Conservation (phyloP, 2,888 invertebrate species). For the Athrips mouffetella region DNA sequence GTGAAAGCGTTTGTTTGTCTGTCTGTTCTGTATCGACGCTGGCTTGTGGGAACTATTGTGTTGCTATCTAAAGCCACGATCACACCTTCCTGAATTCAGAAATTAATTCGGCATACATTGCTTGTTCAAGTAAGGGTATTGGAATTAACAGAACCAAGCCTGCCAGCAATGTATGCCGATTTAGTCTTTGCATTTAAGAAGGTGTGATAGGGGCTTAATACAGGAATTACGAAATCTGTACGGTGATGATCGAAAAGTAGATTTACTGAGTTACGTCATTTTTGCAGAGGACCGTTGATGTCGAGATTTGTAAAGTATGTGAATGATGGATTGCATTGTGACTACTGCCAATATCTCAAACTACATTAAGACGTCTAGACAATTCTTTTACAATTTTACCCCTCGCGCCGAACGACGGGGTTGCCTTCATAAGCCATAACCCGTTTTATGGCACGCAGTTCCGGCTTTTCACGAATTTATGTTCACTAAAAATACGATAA, state of each 20-base stretch:
- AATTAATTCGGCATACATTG: too few relatives aligned
- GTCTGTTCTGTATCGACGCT: conserved; percentile 26
- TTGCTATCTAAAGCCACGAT: too few relatives aligned
- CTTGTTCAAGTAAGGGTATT: too few relatives aligned
- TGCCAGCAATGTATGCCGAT: too few relatives aligned
- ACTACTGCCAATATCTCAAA: too few relatives aligned
- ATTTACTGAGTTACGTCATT: not conserved
- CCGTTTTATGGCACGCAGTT: not conserved
- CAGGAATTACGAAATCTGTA: too few relatives aligned
- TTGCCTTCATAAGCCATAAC: not conserved
- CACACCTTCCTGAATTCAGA: too few relatives aligned
- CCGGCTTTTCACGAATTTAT: conserved; percentile 2
- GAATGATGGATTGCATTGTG: not conserved
- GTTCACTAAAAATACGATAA: not conserved
- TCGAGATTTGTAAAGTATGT: too few relatives aligned
- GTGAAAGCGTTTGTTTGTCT: conserved; percentile 42
- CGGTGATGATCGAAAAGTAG: too few relatives aligned
- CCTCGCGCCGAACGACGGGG: not conserved
- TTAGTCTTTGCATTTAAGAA: too few relatives aligned
- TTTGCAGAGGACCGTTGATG: not conserved
- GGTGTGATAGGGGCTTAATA: too few relatives aligned
- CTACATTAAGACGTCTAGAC: conserved; percentile 25
- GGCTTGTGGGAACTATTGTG: conserved; percentile 11
- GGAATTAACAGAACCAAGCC: too few relatives aligned
- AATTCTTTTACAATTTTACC: conserved; percentile 1